phyloP scores from a whole-genome alignment of 1,140 invertebrate species.

The Euglossa dilemma region DNA sequence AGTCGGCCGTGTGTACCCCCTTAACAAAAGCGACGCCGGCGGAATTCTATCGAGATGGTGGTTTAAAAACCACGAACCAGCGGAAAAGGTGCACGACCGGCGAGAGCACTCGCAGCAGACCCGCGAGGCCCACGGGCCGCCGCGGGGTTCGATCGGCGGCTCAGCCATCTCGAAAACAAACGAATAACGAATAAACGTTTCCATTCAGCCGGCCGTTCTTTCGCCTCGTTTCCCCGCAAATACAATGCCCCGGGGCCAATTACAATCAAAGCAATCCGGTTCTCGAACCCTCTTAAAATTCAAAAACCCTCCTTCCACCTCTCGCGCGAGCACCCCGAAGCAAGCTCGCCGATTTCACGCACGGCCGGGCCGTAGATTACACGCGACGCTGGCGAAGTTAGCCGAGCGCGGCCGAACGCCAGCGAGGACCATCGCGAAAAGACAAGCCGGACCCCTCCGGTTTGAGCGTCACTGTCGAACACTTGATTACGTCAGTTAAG shows the following conservation, averaged over 20 bases:
- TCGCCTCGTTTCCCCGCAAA: not conserved
- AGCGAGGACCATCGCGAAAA: constrained; percentile 39
- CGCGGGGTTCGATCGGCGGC: not conserved
- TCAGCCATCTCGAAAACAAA: not conserved
- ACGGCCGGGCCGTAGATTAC: constrained; percentile 12
- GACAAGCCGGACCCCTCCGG: not conserved
- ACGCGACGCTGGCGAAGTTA: not conserved
- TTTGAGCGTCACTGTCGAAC: constrained; percentile 65
- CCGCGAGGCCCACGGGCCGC: not conserved
- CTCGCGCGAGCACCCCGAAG: not conserved
- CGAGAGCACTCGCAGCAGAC: too few relatives aligned
- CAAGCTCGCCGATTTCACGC: constrained; percentile 7
- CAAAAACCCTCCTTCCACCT: not conserved
- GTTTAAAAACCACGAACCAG: too few relatives aligned
- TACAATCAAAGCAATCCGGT: not conserved
- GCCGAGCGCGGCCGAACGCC: not conserved
- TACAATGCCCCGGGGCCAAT: not conserved
- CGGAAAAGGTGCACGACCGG: not conserved
- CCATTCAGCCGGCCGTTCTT: not conserved
- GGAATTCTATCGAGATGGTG: too few relatives aligned
- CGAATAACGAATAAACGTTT: not conserved
- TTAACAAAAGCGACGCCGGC: too few relatives aligned
- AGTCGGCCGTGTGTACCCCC: too few relatives aligned
- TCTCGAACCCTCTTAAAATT: not conserved
- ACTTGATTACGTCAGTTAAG: constrained; percentile 81